phyloP scores from a whole-genome alignment of 2,797 vertebrate species.

The Ctenopoma kingsleyae region DNA sequence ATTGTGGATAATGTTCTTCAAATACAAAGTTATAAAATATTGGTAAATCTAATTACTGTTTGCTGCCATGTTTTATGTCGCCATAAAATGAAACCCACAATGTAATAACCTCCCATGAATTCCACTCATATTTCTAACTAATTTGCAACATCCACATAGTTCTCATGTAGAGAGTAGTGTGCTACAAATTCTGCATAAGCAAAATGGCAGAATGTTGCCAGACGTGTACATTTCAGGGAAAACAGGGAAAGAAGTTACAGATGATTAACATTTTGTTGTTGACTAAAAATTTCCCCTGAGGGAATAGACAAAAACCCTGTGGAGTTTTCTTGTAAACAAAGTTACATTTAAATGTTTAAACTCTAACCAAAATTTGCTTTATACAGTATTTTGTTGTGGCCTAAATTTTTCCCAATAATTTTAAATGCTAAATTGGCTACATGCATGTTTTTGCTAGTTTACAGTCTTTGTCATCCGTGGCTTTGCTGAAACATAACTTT shows the following conservation, averaged over 20 bases:
- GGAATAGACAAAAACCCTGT: neutral
- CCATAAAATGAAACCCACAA: neutral
- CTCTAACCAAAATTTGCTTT: neutral
- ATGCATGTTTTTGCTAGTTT: neutral
- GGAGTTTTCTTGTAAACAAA: conserved; percentile 1
- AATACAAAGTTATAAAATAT: neutral
- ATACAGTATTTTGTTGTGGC: no score
- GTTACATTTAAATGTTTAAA: neutral
- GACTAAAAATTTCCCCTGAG: no score
- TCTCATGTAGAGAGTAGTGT: neutral
- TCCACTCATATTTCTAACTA: neutral
- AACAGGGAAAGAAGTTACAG: no score
- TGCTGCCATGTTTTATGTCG: neutral
- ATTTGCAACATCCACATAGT: neutral
- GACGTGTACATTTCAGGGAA: no score
- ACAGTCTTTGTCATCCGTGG: neutral
- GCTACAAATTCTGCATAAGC: neutral
- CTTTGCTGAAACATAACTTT: neutral
- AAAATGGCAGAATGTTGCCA: neutral
- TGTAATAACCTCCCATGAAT: neutral
- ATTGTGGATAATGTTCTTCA: neutral
- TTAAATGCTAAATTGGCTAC: neutral
- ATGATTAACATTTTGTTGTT: no score
- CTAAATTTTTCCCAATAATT: neutral
- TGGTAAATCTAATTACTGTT: neutral